Evolutionary conservation across 2,888 invertebrate species (phyloP), one percentile per base, ranked within the genome.

Genomic region (Tuta absoluta): DNA sequence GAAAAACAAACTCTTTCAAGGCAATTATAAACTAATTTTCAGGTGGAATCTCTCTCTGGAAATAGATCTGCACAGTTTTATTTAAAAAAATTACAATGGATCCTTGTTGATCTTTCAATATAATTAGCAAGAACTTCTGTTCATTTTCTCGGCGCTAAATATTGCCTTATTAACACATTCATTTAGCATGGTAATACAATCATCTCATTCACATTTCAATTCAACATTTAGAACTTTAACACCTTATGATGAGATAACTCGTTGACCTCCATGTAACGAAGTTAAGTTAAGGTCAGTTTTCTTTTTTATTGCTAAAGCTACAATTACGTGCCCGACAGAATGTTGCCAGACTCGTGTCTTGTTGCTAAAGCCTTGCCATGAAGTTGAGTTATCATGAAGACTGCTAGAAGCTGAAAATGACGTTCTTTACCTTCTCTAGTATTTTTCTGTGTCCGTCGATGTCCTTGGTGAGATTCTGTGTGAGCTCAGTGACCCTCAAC

Each of bases 361-460:
- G n/a, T n/a, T n/a, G n/a, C n/a, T n/a, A n/a, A n/a, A n/a, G n/a
- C n/a, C n/a, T n/a, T n/a, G n/a, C n/a, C n/a, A n/a, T n/a, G n/a
- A n/a, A n/a, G n/a, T n/a, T n/a, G n/a, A n/a, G n/a, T n/a, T n/a
- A n/a, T n/a, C n/a, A n/a, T n/a, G n/a, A n/a, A n/a, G n/a, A n/a
- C n/a, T n/a, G n/a, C n/a, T n/a, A n/a, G n/a, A n/a, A n/a, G n/a
- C n/a, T n/a, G n/a, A n/a, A n/a, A n/a, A n/a, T n/a, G n/a, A n/a
- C n/a, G n/a, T n/a, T n/a, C n/a, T n/a, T 73, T 82, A 91, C 91
- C 89, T 90, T 90, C 74, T 91, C 90, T 71, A 91, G 75, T 71
- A 89, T 77, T 70, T 78, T 81, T 67, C 81, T 85, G 69, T 91
- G 91, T 33, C 79, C 71, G 64, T 78, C 81, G 23, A 91, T 85